Evolutionary conservation across 2,888 invertebrate species (phyloP), one percentile per base, ranked within the genome.

Genomic region (Melipona bicolor): DNA sequence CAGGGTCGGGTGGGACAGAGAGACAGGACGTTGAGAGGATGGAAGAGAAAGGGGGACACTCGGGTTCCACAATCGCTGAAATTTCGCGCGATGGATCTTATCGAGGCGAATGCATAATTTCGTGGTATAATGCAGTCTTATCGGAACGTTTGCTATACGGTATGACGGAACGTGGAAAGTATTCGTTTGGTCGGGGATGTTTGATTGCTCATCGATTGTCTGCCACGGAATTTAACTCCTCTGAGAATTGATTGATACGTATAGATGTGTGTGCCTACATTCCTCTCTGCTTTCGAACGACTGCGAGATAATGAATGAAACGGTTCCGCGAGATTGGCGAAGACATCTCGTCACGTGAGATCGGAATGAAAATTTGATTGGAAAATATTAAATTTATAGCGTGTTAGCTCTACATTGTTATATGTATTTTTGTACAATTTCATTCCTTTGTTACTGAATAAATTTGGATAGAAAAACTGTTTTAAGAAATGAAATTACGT

Each of bases 71-170:
- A 50, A 67, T 85, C 84, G 83, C 64, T 87, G 89, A 87, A 89
- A 91, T 92, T 88, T 91, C 90, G 70, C 87, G 80, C 81, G 82
- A 90, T 91, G 88, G 86, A 91, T 88, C 91, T 90, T 92, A 92
- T 91, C 92, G 86, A 74, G 84, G 87, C 77, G 87, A 90, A 91
- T 92, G 90, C 90, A 91, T 91, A 90, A 92, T 91, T 90, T 81
- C 76, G 65, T 56, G 81, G 77, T 83, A 86, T 79, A 88, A 87
- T 81, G 77, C 69, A 69, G 78, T 72, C 74, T 79, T 78, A 83
- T 86, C 80, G 77, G 52, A 61, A 52, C 65, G 77, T 62, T 65
- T 70, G 67, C 62, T 71, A 50, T 49, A 52, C 32, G 67, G 27
- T 19, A 27, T 49, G 59, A 77, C 32, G 70, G 32, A 24, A 67